Evolutionary conservation across 2,797 vertebrate species (phyloP).

Genomic region (Dermochelys coriacea): DNA sequence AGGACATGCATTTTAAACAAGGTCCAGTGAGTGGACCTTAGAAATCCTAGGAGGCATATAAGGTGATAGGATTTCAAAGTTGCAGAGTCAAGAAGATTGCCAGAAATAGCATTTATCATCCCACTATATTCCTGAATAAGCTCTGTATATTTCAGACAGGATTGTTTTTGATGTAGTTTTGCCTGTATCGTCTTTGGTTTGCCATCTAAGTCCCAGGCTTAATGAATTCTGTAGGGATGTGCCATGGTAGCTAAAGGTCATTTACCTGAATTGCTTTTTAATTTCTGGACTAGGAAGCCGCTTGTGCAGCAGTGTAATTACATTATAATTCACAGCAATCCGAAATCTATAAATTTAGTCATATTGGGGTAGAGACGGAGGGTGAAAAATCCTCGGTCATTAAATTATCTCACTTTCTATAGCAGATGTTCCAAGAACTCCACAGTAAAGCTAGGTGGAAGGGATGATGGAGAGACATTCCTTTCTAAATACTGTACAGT

Average conservation of each 20-base stretch:
- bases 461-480: slow-evolving; percentile 9
- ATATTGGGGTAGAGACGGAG: slow-evolving; percentile 66
- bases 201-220: slow-evolving; percentile 72
- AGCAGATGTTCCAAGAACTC: slow-evolving; percentile 63
- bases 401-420: slow-evolving; percentile 70
- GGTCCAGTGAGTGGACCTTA: neutral
- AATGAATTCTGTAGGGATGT: slow-evolving; percentile 82
- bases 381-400: slow-evolving; percentile 48
- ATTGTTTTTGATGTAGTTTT: slow-evolving; percentile 55
- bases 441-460: slow-evolving; percentile 40
- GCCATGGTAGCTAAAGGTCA: slow-evolving; percentile 81
- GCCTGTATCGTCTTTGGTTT: slow-evolving; percentile 64
- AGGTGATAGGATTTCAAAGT: neutral
- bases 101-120: neutral
- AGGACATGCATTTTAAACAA: slow-evolving; percentile 12
- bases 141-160: slow-evolving; percentile 10
- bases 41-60: neutral
- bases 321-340: slow-evolving; percentile 81
- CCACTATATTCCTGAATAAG: neutral
- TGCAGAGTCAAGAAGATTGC: neutral
- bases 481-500: neutral
- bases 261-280: slow-evolving; percentile 85
- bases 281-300: slow-evolving; percentile 82
- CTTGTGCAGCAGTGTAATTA: slow-evolving; percentile 79
- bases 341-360: slow-evolving; percentile 81